Base-by-base conservation (phyloP, 1,140 invertebrate genomes). In the Homarus americanus region DNA sequence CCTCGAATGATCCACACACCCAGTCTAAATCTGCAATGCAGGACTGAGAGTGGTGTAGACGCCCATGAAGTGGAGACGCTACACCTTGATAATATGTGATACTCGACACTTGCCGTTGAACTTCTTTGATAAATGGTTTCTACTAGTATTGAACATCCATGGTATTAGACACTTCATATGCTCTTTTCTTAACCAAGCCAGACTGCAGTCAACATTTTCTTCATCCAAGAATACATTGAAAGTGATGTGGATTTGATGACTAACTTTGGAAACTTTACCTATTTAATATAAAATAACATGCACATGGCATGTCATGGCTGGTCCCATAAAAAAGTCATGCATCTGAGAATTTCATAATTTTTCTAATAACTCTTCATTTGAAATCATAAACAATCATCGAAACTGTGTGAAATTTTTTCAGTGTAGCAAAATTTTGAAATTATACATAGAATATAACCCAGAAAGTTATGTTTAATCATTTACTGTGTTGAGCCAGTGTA, bases 51-150 rank as follows among this genome's bases (percentile, higher is more conserved):
- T 73, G 89, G 83, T 24, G 73, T 86, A 49, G 89, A 91, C 10
- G 82, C 76, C n/a, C 82, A 86, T 44, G 87, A 90, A 41, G 82
- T 91, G 58, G 89, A 91, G 63, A 91, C 82, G 28, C 75, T 91
- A 49, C 89, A 91, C 58, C 83, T 91, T 10, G 89, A 91, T 69
- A 91, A 91, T 34, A 86, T 86, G 89, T 91, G 89, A 91, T 86
- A 90, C 41, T 78, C 49, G 63, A 87, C 49, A 76, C 41, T 80
- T 38, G 32, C n/a, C 7, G 63, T 69, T 69, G 63, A 69, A 69
- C 63, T 69, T 32, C 63, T 69, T 79, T 79, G 76, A 79, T 49
- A 79, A 79, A 79, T 79, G 76, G 76, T 40, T 79, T 44, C 76
- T 79, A 20, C 32, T 79, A 49, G 76, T 28, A 79, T n/a, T 38